These are phyloP conservation scores for Characodon lateralis DNA, from an alignment of 2,797 vertebrate species.

Conservation along the genomic window DNA sequence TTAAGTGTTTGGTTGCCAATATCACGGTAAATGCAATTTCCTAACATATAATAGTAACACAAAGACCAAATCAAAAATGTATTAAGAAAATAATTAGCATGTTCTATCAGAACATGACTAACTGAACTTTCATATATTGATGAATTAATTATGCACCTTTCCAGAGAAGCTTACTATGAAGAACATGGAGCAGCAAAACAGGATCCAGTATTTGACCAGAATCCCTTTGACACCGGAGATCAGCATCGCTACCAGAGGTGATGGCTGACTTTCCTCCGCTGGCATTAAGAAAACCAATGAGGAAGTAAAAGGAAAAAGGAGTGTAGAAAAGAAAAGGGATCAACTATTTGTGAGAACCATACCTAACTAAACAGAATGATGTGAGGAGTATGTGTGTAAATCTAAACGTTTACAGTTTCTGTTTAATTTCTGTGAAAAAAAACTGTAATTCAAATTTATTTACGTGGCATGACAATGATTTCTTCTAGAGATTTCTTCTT, in stretches of 20 bases:
- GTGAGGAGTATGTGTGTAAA: background rate
- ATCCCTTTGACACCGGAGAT: slow-evolving; percentile 72
- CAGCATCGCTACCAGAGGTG: slow-evolving; percentile 71
- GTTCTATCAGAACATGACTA: background rate
- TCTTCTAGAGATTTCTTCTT: slow-evolving; percentile 64
- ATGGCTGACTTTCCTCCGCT: slow-evolving; percentile 67
- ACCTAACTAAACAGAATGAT: slow-evolving; percentile 2
- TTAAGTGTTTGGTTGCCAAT: background rate
- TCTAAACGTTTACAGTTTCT: background rate
- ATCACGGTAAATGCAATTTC: background rate
- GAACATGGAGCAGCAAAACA: slow-evolving; percentile 83
- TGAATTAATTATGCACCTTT: slow-evolving; percentile 57
- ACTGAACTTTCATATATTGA: background rate
- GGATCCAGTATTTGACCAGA: slow-evolving; percentile 82
- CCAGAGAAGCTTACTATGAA: slow-evolving; percentile 83
- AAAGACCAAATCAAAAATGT: background rate
- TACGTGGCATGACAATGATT: slow-evolving; percentile 51
- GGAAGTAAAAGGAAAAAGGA: background rate
- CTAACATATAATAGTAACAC: background rate
- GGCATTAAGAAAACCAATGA: slow-evolving; percentile 3
- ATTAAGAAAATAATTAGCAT: background rate
- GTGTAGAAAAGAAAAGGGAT: background rate
- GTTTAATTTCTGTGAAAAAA: background rate
- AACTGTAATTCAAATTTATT: slow-evolving; percentile 7
- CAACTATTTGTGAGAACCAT: background rate